Base-by-base conservation (phyloP, 2,797 vertebrate species). In the Hippoglossus hippoglossus region DNA sequence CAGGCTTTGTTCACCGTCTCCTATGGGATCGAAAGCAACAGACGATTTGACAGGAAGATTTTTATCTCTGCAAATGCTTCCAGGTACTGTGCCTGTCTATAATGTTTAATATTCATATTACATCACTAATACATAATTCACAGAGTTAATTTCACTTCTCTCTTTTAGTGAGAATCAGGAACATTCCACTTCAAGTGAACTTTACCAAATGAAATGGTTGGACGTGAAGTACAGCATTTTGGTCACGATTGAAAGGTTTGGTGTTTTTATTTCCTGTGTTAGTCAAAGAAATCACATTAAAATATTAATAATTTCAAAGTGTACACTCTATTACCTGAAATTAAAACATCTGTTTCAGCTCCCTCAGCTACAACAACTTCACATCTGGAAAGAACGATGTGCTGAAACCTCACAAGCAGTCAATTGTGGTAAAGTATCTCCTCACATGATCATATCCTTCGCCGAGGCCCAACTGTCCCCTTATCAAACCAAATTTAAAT, bases 351-450 rank as follows among this genome's bases (percentile, higher is more conserved):
- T 70, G 4, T 41, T 70, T 80, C 80, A 96, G 96, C 44, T 92
- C 95, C 55, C 94, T 90, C 34, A 94, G 87, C 59, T 95, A 96
- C 81, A 85, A 80, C 63, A 96, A 95, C 80, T 96, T 96, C 84
- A 92, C 91, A 4, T 84, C 73, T 21, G 90, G 92, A 4, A 80
- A 87, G 39, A 79, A 88, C 55, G 41, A 91, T 49, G 60, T 85
- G 52, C 75, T 80, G 60, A 92, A 76, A 68, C 56, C 71, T 49
- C 49, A 96, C n/a, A 36, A 87, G 7, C 96, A 97, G 62, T 77
- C 77, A 1, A 89, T 96, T 19, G 59, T 79, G 95, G 96, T 97
- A 87, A 87, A 67, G 64, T 44, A 77, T n/a, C n/a, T n/a, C n/a
- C n/a, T n/a, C n/a, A n/a, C n/a, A n/a, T n/a, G n/a, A n/a, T n/a